Base-by-base conservation (phyloP, 2,113 vertebrate genomes). In the Mesoclemmys tuberculata region DNA sequence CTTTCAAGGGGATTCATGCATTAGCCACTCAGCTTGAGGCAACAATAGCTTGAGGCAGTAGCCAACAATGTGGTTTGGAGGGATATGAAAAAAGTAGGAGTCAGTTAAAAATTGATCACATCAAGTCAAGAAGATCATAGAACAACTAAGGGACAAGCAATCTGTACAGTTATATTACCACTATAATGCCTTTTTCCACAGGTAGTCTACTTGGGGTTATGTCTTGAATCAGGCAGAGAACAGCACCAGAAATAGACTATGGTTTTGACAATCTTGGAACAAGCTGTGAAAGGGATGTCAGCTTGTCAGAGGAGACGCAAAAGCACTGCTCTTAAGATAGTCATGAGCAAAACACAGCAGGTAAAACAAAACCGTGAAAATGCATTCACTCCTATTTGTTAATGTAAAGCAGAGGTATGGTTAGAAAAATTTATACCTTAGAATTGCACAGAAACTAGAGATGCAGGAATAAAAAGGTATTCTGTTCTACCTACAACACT, bases 81-180 rank as follows among this genome's bases (percentile, higher is more conserved):
- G 82, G 93, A 89, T 9, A 80, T 9, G 46, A 86, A 90, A 46
- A 80, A 91, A 90, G 2, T 31, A 91, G 80, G 92, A 92, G 93
- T 38, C 93, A 95, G 87, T 94, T 91, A 87, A 92, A 58, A 89
- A 55, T 82, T 16, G 24, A 44, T 41, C 8, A 56, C 24, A 27
- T 82, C 21, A 48, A 68, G 82, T 26, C 68, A 81, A 84, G 46
- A 92, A 86, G 79, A 84, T 22, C 88, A 81, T 61, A 90, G 89
- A 75, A 58, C 51, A 94, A 88, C 68, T 38, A 1, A n/a, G 8
- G 41, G 89, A 81, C 61, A 78, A 91, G 74, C 56, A 46, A 56
- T n/a, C 64, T 92, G 78, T 46, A 85, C 46, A 58, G 3, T 56
- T 90, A 68, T 10, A 22, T 22, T 41, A 12, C 41, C 35, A 7